Percentiles rank a stretch among this genome's conserved stretches.
These are phyloP conservation scores for Antechinus flavipes DNA, from an alignment of 2,113 vertebrate genomes.

Conservation along the genomic window DNA sequence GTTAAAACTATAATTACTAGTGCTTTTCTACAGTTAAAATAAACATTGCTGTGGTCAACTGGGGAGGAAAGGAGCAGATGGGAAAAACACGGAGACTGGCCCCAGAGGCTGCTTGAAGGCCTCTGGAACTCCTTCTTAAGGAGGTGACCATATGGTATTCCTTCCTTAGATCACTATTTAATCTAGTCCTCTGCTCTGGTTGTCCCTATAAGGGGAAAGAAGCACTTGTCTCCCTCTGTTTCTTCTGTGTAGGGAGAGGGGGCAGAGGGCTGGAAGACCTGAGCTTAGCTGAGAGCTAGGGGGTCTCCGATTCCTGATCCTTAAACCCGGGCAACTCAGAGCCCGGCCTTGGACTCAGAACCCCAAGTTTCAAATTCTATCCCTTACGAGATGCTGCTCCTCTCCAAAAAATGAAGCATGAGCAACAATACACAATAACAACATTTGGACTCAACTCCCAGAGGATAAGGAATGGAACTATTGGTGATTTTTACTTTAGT, in stretches of 20 bases:
- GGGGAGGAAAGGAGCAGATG: background rate
- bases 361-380: background rate
- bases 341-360: background rate
- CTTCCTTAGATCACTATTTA: background rate
- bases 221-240: background rate
- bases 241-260: background rate
- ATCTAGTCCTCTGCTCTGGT: background rate
- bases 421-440: background rate
- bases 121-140: background rate
- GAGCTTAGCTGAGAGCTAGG: background rate
- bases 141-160: background rate
- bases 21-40: background rate
- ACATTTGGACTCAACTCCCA: background rate
- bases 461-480: background rate
- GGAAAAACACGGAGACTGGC: background rate
- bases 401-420: background rate
- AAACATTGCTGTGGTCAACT: background rate
- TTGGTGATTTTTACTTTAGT: background rate
- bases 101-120: too few relatives aligned
- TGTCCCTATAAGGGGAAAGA: background rate
- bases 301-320: background rate
- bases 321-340: background rate
- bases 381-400: background rate
- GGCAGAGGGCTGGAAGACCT: background rate
- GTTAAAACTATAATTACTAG: background rate